phyloP scores from a whole-genome alignment of 2,888 invertebrate genomes.

The Lycia hirtaria region DNA sequence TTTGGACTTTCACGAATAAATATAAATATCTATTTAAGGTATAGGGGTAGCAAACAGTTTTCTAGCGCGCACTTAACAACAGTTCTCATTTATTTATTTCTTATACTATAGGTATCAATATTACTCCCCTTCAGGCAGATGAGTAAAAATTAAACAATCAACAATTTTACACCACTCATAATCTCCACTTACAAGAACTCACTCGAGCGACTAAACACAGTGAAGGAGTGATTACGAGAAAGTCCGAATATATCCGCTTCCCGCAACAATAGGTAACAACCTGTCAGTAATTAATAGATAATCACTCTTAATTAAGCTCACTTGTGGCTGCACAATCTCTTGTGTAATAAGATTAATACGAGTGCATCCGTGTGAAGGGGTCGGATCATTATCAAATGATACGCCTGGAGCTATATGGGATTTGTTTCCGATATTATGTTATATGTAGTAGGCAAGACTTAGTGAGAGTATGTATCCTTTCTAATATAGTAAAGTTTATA shows the following conservation, averaged over 20 bases:
- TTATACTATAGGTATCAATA: too few relatives aligned
- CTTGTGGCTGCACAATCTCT: slow-evolving; percentile 41
- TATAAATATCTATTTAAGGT: too few relatives aligned
- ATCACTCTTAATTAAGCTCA: slow-evolving; percentile 45
- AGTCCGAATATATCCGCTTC: slow-evolving; percentile 31
- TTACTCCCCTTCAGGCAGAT: too few relatives aligned
- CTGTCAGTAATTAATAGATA: slow-evolving; percentile 41
- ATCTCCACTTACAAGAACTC: neutral
- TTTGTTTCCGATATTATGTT: neutral
- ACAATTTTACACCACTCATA: neutral
- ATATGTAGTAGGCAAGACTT: neutral
- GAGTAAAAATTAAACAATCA: too few relatives aligned
- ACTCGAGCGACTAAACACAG: neutral
- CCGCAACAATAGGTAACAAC: slow-evolving; percentile 42
- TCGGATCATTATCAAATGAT: slow-evolving; percentile 18
- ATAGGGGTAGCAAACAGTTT: too few relatives aligned
- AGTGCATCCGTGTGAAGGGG: slow-evolving; percentile 27
- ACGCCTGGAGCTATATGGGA: slow-evolving; percentile 4
- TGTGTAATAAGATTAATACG: slow-evolving; percentile 32
- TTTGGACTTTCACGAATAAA: too few relatives aligned
- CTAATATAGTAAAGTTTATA: too few relatives aligned
- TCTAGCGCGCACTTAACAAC: too few relatives aligned
- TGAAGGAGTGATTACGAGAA: too few relatives aligned
- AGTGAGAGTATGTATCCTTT: too few relatives aligned
- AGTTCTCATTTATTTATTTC: too few relatives aligned